A percentile compares a stretch with the other conserved stretches of the same genome.
Evolutionary conservation across 2,113 vertebrate species (phyloP).

Genomic region (Perca fluviatilis): DNA sequence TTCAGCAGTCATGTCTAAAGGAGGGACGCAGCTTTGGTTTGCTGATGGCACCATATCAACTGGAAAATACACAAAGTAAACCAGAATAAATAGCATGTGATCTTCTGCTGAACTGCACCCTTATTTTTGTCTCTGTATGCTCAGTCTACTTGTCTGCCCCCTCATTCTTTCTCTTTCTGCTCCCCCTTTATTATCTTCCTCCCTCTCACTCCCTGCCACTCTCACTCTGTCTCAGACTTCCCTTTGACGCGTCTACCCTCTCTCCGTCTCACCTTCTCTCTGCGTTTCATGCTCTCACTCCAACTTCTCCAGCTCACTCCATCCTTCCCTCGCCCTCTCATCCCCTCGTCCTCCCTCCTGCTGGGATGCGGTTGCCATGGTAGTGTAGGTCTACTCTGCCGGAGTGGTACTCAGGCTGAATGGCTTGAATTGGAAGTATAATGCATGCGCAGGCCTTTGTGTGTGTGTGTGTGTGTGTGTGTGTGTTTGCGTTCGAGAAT

Average conservation of each 20-base stretch:
- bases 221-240: background rate
- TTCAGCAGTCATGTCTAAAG: background rate
- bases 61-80: background rate
- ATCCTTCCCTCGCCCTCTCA: constrained; percentile 18
- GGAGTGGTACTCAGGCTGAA: constrained; percentile 71
- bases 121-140: background rate
- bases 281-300: constrained; percentile 8
- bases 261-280: background rate
- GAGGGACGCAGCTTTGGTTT: background rate
- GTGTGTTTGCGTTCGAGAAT: background rate
- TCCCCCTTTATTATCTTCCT: background rate
- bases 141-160: background rate
- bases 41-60: background rate
- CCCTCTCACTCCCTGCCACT: background rate
- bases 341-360: constrained; percentile 30
- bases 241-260: background rate
- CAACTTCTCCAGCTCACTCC: constrained; percentile 46
- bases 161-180: background rate
- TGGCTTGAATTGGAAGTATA: constrained; percentile 59
- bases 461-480: constrained; percentile 1
- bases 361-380: constrained; percentile 62
- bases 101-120: background rate
- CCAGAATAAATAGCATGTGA: background rate
- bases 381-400: constrained; percentile 51
- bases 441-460: constrained; percentile 17